Conservation (phyloP, 2,113 vertebrate genomes). For the Orientallactaga bullata region DNA sequence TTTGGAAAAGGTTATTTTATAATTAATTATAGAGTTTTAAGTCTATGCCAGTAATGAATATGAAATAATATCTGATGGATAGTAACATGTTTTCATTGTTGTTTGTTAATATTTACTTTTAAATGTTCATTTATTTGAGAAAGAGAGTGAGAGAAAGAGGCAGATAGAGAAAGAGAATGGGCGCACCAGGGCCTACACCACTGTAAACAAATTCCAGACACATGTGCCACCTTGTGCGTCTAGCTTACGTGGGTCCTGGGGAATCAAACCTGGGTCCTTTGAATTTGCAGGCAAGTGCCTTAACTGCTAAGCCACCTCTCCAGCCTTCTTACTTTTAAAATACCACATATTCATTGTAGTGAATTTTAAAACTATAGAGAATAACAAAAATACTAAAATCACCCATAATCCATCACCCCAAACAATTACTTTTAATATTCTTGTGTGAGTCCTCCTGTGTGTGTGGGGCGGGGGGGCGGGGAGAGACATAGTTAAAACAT, state of each 20-base stretch:
- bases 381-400: slow-evolving; percentile 22
- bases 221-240: too few species aligned
- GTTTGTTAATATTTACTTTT: neutral
- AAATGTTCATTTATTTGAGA: too few species aligned
- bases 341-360: neutral
- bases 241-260: too few species aligned
- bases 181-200: too few species aligned
- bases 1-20: slow-evolving; percentile 24
- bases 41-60: neutral
- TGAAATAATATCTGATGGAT: neutral
- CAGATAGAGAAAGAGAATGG: too few species aligned
- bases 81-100: neutral
- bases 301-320: too few species aligned
- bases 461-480: too few species aligned
- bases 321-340: neutral
- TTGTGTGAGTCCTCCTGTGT: neutral
- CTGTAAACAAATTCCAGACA: too few species aligned
- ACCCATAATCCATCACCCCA: neutral
- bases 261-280: too few species aligned
- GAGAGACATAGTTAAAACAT: too few species aligned
- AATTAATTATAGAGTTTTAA: neutral
- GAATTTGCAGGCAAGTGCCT: too few species aligned
- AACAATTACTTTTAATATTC: neutral
- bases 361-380: slow-evolving; percentile 44
- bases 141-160: too few species aligned